Conservation (phyloP, 2,888 invertebrate genomes). For the Hypomecis atomaria region DNA sequence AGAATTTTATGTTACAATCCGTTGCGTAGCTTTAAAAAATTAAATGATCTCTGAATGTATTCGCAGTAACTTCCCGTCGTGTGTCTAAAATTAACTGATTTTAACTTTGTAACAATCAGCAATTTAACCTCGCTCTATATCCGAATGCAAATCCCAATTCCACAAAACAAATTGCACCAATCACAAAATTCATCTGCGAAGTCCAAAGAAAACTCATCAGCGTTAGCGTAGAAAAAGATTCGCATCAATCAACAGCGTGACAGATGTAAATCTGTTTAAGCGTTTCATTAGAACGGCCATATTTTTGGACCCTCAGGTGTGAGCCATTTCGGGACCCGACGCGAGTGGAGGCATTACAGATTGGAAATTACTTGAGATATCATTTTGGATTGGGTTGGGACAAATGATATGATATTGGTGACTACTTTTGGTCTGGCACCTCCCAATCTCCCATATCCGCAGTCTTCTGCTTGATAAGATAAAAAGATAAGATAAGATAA, state of each 20-base stretch:
- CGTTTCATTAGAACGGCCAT: slow-evolving; percentile 67
- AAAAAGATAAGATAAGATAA: too few relatives aligned
- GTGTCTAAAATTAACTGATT: too few relatives aligned
- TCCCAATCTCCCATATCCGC: too few relatives aligned
- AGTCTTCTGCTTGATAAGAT: too few relatives aligned
- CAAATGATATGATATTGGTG: too few relatives aligned
- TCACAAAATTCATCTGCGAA: slow-evolving; percentile 34
- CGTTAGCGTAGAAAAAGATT: slow-evolving; percentile 40
- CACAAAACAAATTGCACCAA: slow-evolving; percentile 36
- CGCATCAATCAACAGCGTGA: slow-evolving; percentile 63
- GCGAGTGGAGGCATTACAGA: slow-evolving; percentile 27
- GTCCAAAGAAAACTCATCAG: slow-evolving; percentile 44
- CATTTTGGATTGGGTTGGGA: slow-evolving; percentile 18
- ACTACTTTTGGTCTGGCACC: too few relatives aligned
- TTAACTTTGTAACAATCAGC: too few relatives aligned
- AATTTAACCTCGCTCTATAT: too few relatives aligned
- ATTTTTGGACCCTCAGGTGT: slow-evolving; percentile 52
- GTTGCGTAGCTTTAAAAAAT: too few relatives aligned
- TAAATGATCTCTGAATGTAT: too few relatives aligned
- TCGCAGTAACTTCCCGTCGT: too few relatives aligned
- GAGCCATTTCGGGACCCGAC: slow-evolving; percentile 20
- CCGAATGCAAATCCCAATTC: background rate
- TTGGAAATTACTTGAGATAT: slow-evolving; percentile 26
- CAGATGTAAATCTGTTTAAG: slow-evolving; percentile 64
- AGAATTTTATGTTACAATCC: too few relatives aligned